Base-by-base conservation (phyloP, 2,113 vertebrate genomes). In the Tricholaema leucomelas region DNA sequence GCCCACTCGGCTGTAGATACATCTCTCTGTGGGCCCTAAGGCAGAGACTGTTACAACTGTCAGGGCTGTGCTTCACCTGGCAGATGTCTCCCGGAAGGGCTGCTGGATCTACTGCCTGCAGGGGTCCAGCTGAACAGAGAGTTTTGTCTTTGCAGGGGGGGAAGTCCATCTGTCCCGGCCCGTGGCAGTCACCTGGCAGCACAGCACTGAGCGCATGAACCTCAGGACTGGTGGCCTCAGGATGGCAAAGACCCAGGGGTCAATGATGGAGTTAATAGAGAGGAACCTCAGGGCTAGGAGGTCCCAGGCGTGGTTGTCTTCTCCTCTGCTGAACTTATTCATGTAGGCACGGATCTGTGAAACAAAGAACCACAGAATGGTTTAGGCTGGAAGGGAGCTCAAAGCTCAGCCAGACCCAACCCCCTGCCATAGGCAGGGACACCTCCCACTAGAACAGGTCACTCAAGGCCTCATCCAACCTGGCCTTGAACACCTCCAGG, bases 241-340 rank as follows among this genome's bases (percentile, higher is more conserved):
- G 88, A 99, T 97, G 97, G 97, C 98, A 16, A 99, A 99, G 14
- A 99, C 98, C 98, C 98, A 99, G 5, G 99, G 99, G 42, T 99
- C 98, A 8, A 99, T 89, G 94, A 99, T 99, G 94, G 98, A 96
- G 77, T 99, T 99, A 21, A 98, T 19, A 10, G 99, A 99, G 65
- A 99, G 97, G 87, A 99, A 99, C 35, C 98, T 97, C 72, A 99
- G 97, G 2, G 98, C 98, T 1, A 84, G 96, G 65, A 99, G 98
- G 92, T 99, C 98, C 88, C 65, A 23, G 1, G 19, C 12, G 48
- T 97, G 83, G 19, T 87, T 84, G 38, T 76, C 76, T 0, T 10
- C 7, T 0, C 1, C 4, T 2, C 1, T 0, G 8, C 20, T 5
- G 7, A 84, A 55, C 23, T 97, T 96, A 97, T 98, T 98, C 50